Percentiles rank a stretch among this genome's conserved stretches.
Conservation (phyloP, 2,888 invertebrate species). For the Epsilonema sp. region DNA sequence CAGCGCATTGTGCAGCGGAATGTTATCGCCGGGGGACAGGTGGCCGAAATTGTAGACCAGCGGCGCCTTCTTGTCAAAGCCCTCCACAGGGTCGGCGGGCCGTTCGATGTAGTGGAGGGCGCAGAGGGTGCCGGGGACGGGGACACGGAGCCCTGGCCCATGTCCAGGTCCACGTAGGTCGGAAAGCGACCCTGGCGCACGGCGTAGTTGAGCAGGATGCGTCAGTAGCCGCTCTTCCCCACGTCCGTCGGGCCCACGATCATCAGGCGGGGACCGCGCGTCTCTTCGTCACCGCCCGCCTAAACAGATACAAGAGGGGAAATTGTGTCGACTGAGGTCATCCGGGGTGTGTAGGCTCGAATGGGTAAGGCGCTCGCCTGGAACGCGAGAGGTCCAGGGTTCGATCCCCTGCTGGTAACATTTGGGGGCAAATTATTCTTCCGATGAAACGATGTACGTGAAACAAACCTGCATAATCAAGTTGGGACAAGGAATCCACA, state of each 20-base stretch:
- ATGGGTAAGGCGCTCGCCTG: too few species aligned
- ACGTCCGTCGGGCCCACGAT: slow-evolving; percentile 61
- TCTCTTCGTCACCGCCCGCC: background rate
- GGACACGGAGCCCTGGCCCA: slow-evolving; percentile 47
- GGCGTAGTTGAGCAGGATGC: slow-evolving; percentile 77
- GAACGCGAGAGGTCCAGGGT: too few species aligned
- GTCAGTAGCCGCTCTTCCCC: slow-evolving; percentile 75
- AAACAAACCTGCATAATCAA: too few species aligned
- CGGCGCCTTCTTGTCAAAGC: slow-evolving; percentile 78
- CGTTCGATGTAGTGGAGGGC: slow-evolving; percentile 55
- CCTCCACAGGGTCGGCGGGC: slow-evolving; percentile 79
- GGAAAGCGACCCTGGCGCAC: slow-evolving; percentile 57
- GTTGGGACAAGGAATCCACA: too few species aligned
- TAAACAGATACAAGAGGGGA: too few species aligned
- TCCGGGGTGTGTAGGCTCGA: too few species aligned
- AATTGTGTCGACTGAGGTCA: too few species aligned
- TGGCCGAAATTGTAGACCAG: slow-evolving; percentile 66
- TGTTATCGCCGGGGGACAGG: slow-evolving; percentile 51
- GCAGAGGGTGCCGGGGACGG: slow-evolving; percentile 21
- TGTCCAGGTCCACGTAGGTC: slow-evolving; percentile 79
- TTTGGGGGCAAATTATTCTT: too few species aligned
- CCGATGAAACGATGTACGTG: too few species aligned
- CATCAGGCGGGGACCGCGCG: slow-evolving; percentile 17
- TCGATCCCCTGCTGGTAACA: too few species aligned
- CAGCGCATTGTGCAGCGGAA: slow-evolving; percentile 59